These are phyloP conservation scores for Bothrops jararaca DNA, from an alignment of 2,113 vertebrate species.

Conservation along the genomic window DNA sequence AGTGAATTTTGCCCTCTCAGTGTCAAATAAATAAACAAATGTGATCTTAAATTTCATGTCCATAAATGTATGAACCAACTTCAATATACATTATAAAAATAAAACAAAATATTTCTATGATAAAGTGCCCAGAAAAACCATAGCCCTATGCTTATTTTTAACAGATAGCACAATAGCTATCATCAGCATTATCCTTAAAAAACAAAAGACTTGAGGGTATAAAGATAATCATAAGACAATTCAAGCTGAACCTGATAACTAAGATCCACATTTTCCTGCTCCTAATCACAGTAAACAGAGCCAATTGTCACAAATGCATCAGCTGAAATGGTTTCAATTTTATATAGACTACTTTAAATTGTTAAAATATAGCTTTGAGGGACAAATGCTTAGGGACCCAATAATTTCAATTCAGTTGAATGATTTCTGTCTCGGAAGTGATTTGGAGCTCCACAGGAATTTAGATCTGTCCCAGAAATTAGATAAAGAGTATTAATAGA, in stretches of 20 bases:
- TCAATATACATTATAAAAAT: constrained; percentile 7
- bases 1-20: background rate
- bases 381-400: background rate
- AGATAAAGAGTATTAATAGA: background rate
- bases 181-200: constrained; percentile 21
- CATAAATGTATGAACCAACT: constrained; percentile 18
- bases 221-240: constrained; percentile 45
- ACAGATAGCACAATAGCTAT: constrained; percentile 17
- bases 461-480: background rate
- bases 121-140: constrained; percentile 32
- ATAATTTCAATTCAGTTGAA: background rate
- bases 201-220: constrained; percentile 30
- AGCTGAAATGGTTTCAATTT: background rate
- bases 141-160: background rate
- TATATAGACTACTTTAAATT: background rate
- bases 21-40: background rate
- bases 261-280: constrained; percentile 47
- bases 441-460: background rate
- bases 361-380: background rate
- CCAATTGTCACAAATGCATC: background rate
- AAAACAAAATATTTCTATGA: constrained; percentile 1
- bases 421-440: background rate
- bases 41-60: background rate
- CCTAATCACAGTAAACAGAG: constrained; percentile 46
- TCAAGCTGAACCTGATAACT: constrained; percentile 42